Evolutionary conservation across 2,113 vertebrate genomes (phyloP), one percentile per base, ranked within the genome.

Genomic region (Aegypius monachus): DNA sequence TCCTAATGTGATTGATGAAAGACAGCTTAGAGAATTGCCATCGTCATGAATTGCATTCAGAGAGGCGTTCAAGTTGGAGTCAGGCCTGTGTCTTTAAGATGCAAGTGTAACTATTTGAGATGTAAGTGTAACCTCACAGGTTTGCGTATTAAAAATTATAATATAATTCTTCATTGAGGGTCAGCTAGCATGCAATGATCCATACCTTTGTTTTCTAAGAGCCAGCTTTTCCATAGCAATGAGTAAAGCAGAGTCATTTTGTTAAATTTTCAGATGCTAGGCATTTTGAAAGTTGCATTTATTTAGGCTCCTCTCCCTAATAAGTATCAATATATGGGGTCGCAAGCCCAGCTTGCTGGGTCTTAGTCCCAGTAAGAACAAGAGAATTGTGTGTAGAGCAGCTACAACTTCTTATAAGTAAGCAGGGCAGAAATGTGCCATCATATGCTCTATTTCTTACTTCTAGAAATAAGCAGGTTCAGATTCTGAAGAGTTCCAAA

Each of bases 131-230:
- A 25, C 10, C 73, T 84, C 43, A 55, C 12, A 73, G 16, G 13
- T 1, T 68, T 47, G 2, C 20, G 2, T 14, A 45, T 81, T 73
- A 77, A 73, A 89, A 84, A n/a, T 45, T 1, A 29, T n/a, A 1
- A 20, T 11, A 6, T 50, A 68, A 61, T 68, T 48, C 38, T 81
- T 81, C 32, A 36, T 3, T 27, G 63, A 63, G 52, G 53, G n/a
- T 59, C n/a, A 68, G 16, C 4, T 81, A 68, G 21, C 18, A 36
- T 26, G 55, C 0, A 0, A n/a, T 31, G 29, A 73, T 50, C 29
- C 40, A 27, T 43, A 71, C 6, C 22, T 75, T 80, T 59, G 36
- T 70, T 61, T 90, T 62, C 34, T 42, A 34, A 78, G 15, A 67
- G 22, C 27, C 13, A 62, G 40, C 38, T 56, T 56, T 79, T 74